phyloP scores from a whole-genome alignment of 2,888 invertebrate genomes.

The Eilema sororculum region DNA sequence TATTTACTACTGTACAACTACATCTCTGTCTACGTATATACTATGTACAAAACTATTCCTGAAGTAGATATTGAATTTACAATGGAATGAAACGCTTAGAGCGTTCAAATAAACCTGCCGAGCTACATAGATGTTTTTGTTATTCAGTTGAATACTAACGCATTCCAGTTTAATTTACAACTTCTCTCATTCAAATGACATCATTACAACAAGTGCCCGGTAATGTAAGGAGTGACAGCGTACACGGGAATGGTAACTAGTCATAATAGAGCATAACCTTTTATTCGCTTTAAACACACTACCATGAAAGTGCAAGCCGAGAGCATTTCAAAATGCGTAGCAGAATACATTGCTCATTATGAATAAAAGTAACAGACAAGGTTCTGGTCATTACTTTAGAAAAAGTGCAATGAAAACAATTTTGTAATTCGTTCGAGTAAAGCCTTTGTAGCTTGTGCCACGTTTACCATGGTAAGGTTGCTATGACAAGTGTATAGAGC shows the following conservation, averaged over 20 bases:
- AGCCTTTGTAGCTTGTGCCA: constrained; percentile 11
- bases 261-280: constrained; percentile 60
- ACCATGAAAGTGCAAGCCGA: constrained; percentile 27
- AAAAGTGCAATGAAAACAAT: constrained; percentile 27
- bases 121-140: constrained; percentile 45
- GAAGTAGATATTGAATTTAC: constrained; percentile 15
- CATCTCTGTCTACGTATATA: too few relatives aligned
- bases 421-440: not conserved
- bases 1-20: too few relatives aligned
- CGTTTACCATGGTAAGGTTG: constrained; percentile 43
- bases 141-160: constrained; percentile 43
- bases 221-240: constrained; percentile 54
- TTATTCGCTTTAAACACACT: constrained; percentile 45
- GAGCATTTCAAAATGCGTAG: constrained; percentile 12
- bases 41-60: not conserved
- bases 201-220: constrained; percentile 62
- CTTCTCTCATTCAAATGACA: constrained; percentile 69
- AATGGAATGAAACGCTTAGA: constrained; percentile 16
- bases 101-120: constrained; percentile 29
- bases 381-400: not conserved
- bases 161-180: constrained; percentile 69
- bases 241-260: constrained; percentile 55
- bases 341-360: constrained; percentile 28
- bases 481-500: constrained; percentile 56
- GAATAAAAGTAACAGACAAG: not conserved